Percentiles rank a stretch among this genome's conserved stretches.
phyloP scores from a whole-genome alignment of 2,888 invertebrate genomes.

The Zeuzera pyrina region DNA sequence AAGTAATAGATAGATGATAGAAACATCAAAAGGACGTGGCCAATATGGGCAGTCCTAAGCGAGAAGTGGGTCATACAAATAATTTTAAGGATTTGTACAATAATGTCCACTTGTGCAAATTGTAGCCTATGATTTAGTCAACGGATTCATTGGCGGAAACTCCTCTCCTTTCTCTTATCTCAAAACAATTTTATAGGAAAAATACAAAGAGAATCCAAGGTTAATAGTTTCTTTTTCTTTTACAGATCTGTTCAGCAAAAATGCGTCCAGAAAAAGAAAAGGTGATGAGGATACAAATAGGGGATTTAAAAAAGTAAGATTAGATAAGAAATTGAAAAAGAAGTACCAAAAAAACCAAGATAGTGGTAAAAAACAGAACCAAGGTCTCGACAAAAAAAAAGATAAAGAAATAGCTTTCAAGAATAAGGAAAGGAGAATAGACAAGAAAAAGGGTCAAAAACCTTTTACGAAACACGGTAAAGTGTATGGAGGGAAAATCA shows the following conservation, averaged over 20 bases:
- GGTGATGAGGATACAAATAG: conserved; percentile 40
- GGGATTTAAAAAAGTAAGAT: conserved; percentile 59
- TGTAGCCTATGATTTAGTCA: too few species aligned
- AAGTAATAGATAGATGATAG: too few species aligned
- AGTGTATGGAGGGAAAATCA: conserved; percentile 55
- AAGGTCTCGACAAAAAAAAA: conserved; percentile 1
- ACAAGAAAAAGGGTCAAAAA: conserved; percentile 20
- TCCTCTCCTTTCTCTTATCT: too few species aligned
- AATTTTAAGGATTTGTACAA: too few species aligned
- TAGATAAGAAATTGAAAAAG: conserved; percentile 54
- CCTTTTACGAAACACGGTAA: conserved; percentile 41
- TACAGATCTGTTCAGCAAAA: conserved; percentile 51
- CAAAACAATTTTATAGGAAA: too few species aligned
- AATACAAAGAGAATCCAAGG: too few species aligned
- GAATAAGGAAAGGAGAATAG: conserved; percentile 21
- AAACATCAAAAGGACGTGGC: too few species aligned
- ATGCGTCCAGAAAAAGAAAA: conserved; percentile 48
- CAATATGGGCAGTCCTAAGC: too few species aligned
- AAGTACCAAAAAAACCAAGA: conserved; percentile 40
- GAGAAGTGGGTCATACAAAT: too few species aligned
- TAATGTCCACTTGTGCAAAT: too few species aligned
- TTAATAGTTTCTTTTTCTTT: conserved; percentile 10
- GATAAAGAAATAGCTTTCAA: conserved; percentile 9
- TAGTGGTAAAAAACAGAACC: conserved; percentile 15
- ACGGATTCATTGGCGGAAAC: too few species aligned